These are phyloP conservation scores for Olivierus martensii DNA, from an alignment of 1,140 invertebrate species.

Conservation along the genomic window DNA sequence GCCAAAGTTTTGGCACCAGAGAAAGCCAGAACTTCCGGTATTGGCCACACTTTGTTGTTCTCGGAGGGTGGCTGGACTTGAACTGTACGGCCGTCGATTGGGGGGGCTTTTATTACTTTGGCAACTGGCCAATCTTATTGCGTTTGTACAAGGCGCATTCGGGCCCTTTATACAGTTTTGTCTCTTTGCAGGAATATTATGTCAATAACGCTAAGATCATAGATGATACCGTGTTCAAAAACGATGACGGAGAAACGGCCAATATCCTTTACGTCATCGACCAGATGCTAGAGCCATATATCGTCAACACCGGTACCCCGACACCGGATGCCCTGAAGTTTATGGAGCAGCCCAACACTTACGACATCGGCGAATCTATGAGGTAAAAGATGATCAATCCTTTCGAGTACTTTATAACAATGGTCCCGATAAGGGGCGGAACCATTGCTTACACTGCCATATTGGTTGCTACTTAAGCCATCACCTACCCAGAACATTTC, in stretches of 20 bases:
- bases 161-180: background rate
- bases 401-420: no score
- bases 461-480: no score
- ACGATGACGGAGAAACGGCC: constrained; percentile 1
- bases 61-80: background rate
- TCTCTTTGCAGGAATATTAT: constrained; percentile 12
- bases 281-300: constrained; percentile 16
- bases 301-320: constrained; percentile 1
- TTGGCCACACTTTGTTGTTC: background rate
- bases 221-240: background rate
- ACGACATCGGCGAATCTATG: constrained; percentile 10
- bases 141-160: background rate
- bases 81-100: background rate
- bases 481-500: no score
- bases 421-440: no score
- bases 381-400: background rate
- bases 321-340: constrained; percentile 8
- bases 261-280: constrained; percentile 21
- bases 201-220: constrained; percentile 21
- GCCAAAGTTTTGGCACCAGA: background rate
- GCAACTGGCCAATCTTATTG: background rate
- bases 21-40: background rate
- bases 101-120: no score
- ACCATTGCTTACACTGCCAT: no score
- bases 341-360: constrained; percentile 8